These are phyloP conservation scores for Echiichthys vipera DNA, from an alignment of 2,797 vertebrate species.

Conservation along the genomic window DNA sequence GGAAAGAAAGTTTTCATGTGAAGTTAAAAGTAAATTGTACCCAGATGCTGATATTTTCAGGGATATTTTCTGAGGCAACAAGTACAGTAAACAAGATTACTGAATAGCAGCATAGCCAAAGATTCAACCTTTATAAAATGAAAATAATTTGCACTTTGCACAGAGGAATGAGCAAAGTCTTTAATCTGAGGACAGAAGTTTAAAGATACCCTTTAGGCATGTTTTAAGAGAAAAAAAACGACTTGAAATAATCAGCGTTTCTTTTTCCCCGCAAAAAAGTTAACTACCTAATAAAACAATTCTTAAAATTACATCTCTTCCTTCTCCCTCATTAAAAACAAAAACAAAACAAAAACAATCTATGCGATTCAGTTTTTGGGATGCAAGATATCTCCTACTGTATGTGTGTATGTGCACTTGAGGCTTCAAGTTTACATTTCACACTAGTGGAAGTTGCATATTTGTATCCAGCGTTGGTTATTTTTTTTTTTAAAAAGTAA, in stretches of 20 bases:
- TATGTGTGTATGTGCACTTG: too few species aligned
- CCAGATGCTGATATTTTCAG: conserved; percentile 23
- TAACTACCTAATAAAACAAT: neutral
- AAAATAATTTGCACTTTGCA: conserved; percentile 40
- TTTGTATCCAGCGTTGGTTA: too few species aligned
- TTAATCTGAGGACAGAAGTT: conserved; percentile 23
- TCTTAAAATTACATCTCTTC: neutral
- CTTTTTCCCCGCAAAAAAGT: neutral
- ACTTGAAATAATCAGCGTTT: neutral
- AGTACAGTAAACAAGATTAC: conserved; percentile 36
- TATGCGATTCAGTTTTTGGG: conserved; percentile 8
- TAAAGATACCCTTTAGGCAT: conserved; percentile 1
- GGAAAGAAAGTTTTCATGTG: conserved; percentile 21
- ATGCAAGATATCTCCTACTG: conserved; percentile 8
- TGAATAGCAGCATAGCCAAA: conserved; percentile 41
- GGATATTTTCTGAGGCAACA: conserved; percentile 31
- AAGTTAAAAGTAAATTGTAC: conserved; percentile 1
- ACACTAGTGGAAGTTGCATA: neutral
- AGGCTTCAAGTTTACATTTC: neutral
- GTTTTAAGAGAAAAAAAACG: conserved; percentile 11
- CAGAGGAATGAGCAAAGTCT: neutral
- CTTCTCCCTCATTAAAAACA: neutral
- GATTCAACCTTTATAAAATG: conserved; percentile 25
- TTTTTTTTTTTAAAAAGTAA: too few species aligned
- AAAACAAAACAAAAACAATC: neutral